Base-by-base conservation (phyloP, 2,797 vertebrate species). In the Acrossocheilus fasciatus region DNA sequence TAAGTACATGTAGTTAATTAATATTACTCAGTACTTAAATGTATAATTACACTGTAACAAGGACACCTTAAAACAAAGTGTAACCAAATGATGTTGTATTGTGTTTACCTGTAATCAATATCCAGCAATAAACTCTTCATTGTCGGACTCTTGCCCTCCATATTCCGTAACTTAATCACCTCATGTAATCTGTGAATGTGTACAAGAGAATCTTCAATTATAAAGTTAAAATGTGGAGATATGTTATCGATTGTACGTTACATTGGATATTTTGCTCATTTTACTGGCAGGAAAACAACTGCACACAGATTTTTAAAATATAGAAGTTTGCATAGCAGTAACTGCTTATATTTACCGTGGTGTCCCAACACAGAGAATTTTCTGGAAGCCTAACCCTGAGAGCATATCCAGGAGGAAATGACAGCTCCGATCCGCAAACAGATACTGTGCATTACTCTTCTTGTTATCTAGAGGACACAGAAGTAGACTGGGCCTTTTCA, bases 401-500 rank as follows among this genome's bases (percentile, higher is more conserved):
- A 99, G 92, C 0, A 96, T 91, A 85, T 96, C 95, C 79, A 98
- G 91, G 4, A 99, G 92, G 62, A 99, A 99, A 83, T 91, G 92
- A 66, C 97, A 93, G 92, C 96, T 99, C 92, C 97, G 96, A 20
- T 97, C 96, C 0, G 97, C 92, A 93, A 99, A 99, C 91, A 99
- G 93, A 91, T 97, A 99, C 90, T 99, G 98, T 1, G 98, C 98
- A 12, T 99, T 96, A 86, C 96, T 97, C 94, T 98, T 99, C 94
- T 99, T 99, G 92, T 99, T 98, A 89, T 97, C 96, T 91, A 99
- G 84, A 0, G 98, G 97, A 64, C 91, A 90, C 4, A 99, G 93
- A 90, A 99, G 91, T 36, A 91, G 89, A 87, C 97, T 99, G 83
- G 98, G 98, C 81, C 95, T 94, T 88, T 84, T 91, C 88, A 99